phyloP scores from a whole-genome alignment of 2,113 vertebrate species.

The Salvelinus namaycush region DNA sequence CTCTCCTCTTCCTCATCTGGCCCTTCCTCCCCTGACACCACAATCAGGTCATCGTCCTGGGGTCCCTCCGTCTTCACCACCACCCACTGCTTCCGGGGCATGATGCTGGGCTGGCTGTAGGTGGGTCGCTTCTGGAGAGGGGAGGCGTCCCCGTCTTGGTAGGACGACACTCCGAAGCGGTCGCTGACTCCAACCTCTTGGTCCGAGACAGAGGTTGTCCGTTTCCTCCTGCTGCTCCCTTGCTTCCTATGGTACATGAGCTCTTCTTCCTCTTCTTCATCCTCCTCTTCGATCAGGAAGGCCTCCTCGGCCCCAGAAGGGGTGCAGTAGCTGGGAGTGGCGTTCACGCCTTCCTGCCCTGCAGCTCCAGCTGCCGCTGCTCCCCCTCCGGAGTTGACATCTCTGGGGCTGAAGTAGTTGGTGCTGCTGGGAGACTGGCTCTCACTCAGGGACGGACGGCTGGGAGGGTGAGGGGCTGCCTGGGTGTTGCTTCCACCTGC shows the following conservation, averaged over 20 bases:
- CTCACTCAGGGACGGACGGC: slow-evolving; percentile 75
- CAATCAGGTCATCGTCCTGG: slow-evolving; percentile 85
- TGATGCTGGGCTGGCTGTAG: slow-evolving; percentile 80
- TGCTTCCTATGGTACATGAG: slow-evolving; percentile 66
- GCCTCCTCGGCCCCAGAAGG: slow-evolving; percentile 69
- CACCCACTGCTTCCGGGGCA: slow-evolving; percentile 89
- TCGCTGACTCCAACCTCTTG: slow-evolving; percentile 82
- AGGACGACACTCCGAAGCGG: slow-evolving; percentile 77
- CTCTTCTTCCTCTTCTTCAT: slow-evolving; percentile 69
- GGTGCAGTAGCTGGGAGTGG: slow-evolving; percentile 75
- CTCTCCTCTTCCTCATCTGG: slow-evolving; percentile 76
- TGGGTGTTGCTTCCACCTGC: slow-evolving; percentile 54
- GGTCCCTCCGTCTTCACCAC: slow-evolving; percentile 83
- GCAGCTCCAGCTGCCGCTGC: slow-evolving; percentile 41
- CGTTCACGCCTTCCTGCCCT: slow-evolving; percentile 51
- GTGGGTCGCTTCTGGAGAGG: slow-evolving; percentile 66
- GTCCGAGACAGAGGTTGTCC: slow-evolving; percentile 66
- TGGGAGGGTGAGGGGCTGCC: slow-evolving; percentile 49
- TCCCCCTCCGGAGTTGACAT: slow-evolving; percentile 60
- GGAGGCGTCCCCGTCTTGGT: slow-evolving; percentile 68
- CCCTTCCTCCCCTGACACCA: slow-evolving; percentile 84
- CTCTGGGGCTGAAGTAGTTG: slow-evolving; percentile 88
- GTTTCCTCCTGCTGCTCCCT: slow-evolving; percentile 61
- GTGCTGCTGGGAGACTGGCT: slow-evolving; percentile 90
- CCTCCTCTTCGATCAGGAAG: slow-evolving; percentile 71